Conservation (phyloP, 2,113 vertebrate genomes). For the Sitta europaea region DNA sequence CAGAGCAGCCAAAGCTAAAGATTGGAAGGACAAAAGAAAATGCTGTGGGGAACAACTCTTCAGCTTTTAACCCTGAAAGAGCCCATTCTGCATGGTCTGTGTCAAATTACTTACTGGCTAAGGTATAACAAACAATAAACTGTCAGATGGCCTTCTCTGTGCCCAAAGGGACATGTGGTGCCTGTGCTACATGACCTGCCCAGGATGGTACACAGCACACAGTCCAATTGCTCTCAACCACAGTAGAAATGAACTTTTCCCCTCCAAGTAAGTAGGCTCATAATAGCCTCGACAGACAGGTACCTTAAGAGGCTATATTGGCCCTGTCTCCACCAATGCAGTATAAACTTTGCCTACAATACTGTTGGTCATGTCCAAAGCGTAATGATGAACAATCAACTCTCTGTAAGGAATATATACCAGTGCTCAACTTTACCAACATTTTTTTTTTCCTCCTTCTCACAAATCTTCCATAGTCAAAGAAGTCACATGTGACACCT, state of each 20-base stretch:
- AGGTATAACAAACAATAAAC: background rate
- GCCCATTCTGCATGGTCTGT: background rate
- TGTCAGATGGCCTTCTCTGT: background rate
- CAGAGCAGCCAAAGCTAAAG: slow-evolving; percentile 8
- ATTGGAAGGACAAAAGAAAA: slow-evolving; percentile 8
- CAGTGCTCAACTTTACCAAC: background rate
- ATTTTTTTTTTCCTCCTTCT: background rate
- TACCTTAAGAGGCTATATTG: background rate
- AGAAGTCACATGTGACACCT: background rate
- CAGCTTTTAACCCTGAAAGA: background rate
- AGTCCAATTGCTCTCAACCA: background rate
- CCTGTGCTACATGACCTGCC: background rate
- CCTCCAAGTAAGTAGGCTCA: background rate
- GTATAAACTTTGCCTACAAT: background rate
- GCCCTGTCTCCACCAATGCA: background rate
- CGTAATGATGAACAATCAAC: background rate
- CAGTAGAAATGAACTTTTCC: background rate
- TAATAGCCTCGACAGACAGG: background rate
- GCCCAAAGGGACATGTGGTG: background rate
- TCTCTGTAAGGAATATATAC: background rate
- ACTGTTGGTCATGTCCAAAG: background rate
- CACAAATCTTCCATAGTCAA: background rate
- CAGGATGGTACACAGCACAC: background rate
- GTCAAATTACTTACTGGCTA: background rate
- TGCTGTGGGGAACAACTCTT: background rate